Percentiles rank a stretch among this genome's conserved stretches.
Evolutionary conservation across 2,113 vertebrate species (phyloP).

Genomic region (Dasyurus viverrinus): DNA sequence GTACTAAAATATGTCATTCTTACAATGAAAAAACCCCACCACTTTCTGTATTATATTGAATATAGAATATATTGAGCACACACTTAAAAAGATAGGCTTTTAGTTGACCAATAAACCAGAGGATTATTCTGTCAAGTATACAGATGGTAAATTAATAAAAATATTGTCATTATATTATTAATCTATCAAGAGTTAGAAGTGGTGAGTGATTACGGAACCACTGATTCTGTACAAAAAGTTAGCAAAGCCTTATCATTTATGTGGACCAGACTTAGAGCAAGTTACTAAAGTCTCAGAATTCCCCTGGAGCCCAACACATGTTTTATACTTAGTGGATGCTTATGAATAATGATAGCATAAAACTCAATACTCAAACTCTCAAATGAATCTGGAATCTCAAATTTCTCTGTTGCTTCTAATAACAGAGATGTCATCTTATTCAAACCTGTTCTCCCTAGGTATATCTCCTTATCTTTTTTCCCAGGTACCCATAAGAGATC

Average conservation of each 20-base stretch:
- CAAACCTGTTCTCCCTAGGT: no score
- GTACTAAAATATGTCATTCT: background rate
- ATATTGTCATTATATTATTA: background rate
- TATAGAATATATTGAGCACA: background rate
- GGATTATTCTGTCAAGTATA: background rate
- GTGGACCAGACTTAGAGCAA: no score
- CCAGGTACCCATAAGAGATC: no score
- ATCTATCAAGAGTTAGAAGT: background rate
- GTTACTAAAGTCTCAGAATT: no score
- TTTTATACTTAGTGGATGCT: no score
- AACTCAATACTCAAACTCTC: no score
- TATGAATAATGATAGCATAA: no score
- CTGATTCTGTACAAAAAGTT: background rate
- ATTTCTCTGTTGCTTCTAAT: no score
- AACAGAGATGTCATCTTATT: no score
- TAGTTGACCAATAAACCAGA: conserved; percentile 4
- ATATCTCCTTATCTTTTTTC: no score
- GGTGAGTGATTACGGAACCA: background rate
- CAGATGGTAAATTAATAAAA: background rate
- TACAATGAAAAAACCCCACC: background rate
- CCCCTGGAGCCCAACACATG: no score
- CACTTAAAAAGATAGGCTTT: background rate
- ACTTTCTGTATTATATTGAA: background rate
- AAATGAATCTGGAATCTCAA: no score
- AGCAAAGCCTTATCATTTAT: background rate